Base-by-base conservation (phyloP, 2,113 vertebrate genomes). In the Cercopithecus mona region DNA sequence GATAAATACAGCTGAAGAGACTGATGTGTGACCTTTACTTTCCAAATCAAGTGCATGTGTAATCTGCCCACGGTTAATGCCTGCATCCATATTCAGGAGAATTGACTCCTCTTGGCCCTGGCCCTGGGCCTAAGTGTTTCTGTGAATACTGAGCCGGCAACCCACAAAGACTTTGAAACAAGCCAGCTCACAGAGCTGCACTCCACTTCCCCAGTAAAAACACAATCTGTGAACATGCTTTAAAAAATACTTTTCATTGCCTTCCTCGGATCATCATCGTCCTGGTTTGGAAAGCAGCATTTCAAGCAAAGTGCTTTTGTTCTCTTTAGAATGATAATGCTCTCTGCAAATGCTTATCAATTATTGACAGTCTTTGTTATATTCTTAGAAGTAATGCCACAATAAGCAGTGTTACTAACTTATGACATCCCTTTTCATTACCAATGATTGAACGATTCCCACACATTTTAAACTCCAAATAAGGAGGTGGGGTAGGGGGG, bases 1-100 rank as follows among this genome's bases (percentile, higher is more conserved):
- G 68, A 94, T 52, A 97, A 97, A 96, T 89, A 76, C 38, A 81
- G 93, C 90, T 96, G 78, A 88, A 66, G 94, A 96, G 76, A 90
- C 90, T 75, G 95, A 93, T 73, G 17, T 23, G 14, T 95, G 93
- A 97, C 95, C 96, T 97, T 95, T 90, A 45, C 89, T 93, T 97
- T 97, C 55, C 88, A 85, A 85, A 96, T 35, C 90, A 83, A 96
- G 93, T 86, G 68, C 55, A 2, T 78, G 43, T 23, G 50, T 81
- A 61, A 55, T 84, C 82, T 75, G 75, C 50, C 68, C 8, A 5
- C 14, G 12, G 85, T 78, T 92, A 91, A 90, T 45, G 73, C 73
- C 90, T 48, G 6, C 66, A 94, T 96, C 85, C 94, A 89, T 93
- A 96, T 94, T 90, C 97, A 96, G 85, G 59, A 95, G 89, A 84